Evolutionary conservation across 2,797 vertebrate species (phyloP), one percentile per base, ranked within the genome.

Genomic region (Geranospiza caerulescens): DNA sequence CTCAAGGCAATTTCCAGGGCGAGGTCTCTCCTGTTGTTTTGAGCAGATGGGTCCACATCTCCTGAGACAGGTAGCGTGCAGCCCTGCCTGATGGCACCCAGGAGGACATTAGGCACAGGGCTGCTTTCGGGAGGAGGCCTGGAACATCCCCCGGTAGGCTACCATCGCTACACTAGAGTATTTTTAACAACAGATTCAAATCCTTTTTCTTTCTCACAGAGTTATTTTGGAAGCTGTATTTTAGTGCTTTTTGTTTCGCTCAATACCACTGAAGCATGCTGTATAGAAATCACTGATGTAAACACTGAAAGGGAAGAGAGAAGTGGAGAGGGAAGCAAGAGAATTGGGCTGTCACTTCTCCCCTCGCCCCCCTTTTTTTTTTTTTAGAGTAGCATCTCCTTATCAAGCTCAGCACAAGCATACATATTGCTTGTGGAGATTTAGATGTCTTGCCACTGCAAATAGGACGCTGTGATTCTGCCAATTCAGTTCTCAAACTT

Each of bases 131-230:
- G 4, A 94, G 31, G 21, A 92, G 38, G 38, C 33, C 58, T 82
- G 72, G 90, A 88, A 86, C 53, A 67, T 38, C 58, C 83, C 71
- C 38, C 66, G 59, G 34, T 33, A 92, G 75, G 73, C 60, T 83
- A 73, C 72, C 1, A 0, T 63, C 15, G 7, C 66, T 52, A 95
- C 47, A 34, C 63, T 21, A 23, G 26, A 26, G 40, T 93, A 91
- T 94, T 95, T 91, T 91, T 90, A 94, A 94, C 73, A 93, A 82
- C 67, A 82, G 50, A 71, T 52, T 91, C 52, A 94, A 96, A 56
- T 22, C 17, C 22, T 59, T 53, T 63, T 92, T 82, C 81, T 50
- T 71, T 86, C 74, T 92, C 44, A 70, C 16, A 33, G 22, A 12
- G 68, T 78, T 95, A 84, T 96, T 95, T 95, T 87, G 91, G 89